Base-by-base conservation (phyloP, 1,140 invertebrate genomes). In the Drosophila tani region DNA sequence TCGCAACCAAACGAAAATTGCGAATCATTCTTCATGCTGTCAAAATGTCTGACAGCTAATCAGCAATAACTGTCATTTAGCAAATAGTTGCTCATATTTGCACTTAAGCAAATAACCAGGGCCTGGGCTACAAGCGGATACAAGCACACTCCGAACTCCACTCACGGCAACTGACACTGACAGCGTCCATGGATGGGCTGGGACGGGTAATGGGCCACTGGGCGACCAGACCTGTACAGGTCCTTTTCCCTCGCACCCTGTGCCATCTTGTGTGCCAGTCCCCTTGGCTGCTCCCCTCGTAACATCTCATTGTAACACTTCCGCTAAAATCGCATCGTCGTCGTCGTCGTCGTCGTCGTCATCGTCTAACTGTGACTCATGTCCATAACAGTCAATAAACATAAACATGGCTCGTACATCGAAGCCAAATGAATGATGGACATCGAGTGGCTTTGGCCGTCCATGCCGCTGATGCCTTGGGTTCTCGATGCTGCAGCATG, bases 11-110 rank as follows among this genome's bases (percentile, higher is more conserved):
- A 57, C 73, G 59, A 84, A 84, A 88, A 88, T 87, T 85, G 81
- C 81, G 81, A 91, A 91, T 91, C 82, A 90, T 90, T 85, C 85
- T 76, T 90, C 82, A 90, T 85, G 81, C 85, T 90, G 85, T 90
- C 85, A 90, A 90, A 90, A 90, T 75, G 86, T 79, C 85, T 85
- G 85, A 90, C 85, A 90, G 85, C 82, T 90, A 91, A 90, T 90
- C 85, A 90, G 85, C 86, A 91, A 90, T 90, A 90, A 90, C 81
- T 91, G 85, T 90, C 85, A 82, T 90, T 90, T 90, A 90, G 85
- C 85, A 90, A 90, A 91, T 90, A 90, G 85, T 90, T 90, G 86
- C 86, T 90, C 85, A 90, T 91, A 90, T 91, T 90, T 90, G 86
- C 86, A 90, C 86, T 90, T 90, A 90, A 90, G 86, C 85, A 85